These are phyloP conservation scores for Setophaga coronata DNA, from an alignment of 2,113 vertebrate species.

Conservation along the genomic window DNA sequence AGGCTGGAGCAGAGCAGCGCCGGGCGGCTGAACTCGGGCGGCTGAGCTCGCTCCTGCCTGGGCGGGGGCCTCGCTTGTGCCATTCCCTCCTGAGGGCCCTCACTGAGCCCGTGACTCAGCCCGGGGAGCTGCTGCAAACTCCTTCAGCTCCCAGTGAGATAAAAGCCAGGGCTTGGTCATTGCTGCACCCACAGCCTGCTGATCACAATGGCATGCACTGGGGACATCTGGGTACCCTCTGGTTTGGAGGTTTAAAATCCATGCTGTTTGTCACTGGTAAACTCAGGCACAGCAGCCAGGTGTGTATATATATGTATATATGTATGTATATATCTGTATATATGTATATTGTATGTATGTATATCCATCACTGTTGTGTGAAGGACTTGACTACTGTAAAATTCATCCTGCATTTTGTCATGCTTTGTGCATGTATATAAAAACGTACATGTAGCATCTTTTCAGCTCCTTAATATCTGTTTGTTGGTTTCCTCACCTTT, in stretches of 20 bases:
- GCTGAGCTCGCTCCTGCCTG: accelerated
- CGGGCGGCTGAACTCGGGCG: neutral
- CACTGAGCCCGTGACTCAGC: neutral
- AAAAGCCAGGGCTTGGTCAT: neutral
- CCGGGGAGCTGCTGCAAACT: neutral
- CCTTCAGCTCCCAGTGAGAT: neutral
- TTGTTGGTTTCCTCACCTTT: neutral
- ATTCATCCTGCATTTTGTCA: neutral
- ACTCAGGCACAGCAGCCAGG: neutral
- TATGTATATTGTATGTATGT: too few species aligned
- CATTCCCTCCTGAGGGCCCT: neutral
- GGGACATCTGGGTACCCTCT: neutral
- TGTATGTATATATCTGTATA: neutral
- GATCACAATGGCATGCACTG: accelerated
- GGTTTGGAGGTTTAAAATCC: neutral
- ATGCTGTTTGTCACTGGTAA: neutral
- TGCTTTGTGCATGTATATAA: neutral
- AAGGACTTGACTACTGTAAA: neutral
- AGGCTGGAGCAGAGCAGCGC: accelerated
- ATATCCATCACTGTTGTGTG: neutral
- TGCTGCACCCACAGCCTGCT: neutral
- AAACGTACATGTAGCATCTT: neutral
- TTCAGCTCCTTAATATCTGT: neutral
- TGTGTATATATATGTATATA: neutral
- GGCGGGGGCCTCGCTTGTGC: neutral